These are phyloP conservation scores for Trichonephila clavata DNA, from an alignment of 1,140 invertebrate genomes.

Conservation along the genomic window DNA sequence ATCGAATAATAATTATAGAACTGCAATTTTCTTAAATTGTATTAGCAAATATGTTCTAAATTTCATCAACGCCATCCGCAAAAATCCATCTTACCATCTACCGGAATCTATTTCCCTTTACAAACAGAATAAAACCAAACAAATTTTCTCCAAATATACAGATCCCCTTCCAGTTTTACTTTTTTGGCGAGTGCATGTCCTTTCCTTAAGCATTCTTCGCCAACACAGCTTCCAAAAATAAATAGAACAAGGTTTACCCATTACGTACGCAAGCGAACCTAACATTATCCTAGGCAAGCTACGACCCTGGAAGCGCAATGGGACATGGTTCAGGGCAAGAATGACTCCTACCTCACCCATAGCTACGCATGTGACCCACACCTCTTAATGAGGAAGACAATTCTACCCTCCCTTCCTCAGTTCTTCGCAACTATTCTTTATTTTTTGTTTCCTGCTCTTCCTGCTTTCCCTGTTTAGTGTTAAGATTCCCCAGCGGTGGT, in stretches of 20 bases:
- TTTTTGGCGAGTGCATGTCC: not conserved
- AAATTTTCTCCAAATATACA: not conserved
- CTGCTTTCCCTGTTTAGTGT: not conserved
- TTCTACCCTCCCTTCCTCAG: not conserved
- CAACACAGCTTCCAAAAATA: conserved; percentile 38
- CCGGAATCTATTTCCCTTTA: not conserved
- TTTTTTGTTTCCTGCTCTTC: not conserved
- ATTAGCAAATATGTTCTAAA: no score
- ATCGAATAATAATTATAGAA: no score
- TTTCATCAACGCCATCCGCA: no score
- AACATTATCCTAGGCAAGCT: conserved; percentile 11
- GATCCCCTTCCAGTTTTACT: not conserved
- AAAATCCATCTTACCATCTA: not conserved
- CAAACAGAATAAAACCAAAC: not conserved
- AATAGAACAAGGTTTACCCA: conserved; percentile 58
- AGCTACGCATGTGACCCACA: conserved; percentile 3
- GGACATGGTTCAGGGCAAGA: conserved; percentile 11
- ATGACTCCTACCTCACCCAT: conserved; percentile 26
- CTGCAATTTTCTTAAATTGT: no score
- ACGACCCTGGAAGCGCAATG: conserved; percentile 1
- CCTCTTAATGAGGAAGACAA: conserved; percentile 39
- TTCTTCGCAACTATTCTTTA: not conserved
- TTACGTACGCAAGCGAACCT: conserved; percentile 31
- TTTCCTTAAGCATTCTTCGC: conserved; percentile 23
- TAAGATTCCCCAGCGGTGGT: conserved; percentile 19